Base-by-base conservation (phyloP, 2,888 invertebrate genomes). In the Xanthia togata region DNA sequence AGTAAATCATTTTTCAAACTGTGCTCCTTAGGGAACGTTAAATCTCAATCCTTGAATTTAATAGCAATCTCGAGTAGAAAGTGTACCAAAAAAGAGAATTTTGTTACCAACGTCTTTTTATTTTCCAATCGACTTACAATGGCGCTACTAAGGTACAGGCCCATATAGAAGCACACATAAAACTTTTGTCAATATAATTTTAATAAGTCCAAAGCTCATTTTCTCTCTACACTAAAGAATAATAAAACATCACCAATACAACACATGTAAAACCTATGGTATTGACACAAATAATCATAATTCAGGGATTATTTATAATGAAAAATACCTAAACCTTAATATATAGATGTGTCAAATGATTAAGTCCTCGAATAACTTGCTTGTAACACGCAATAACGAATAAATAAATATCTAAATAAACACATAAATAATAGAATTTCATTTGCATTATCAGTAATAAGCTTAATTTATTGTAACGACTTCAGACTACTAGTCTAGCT, bases 361-460 rank as follows among this genome's bases (percentile, higher is more conserved):
- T 72, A 67, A 71, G 3, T 57, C 47, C 9, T 26, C 60, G 35
- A 69, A 72, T 83, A 81, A 59, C 35, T 68, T 71, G 76, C 26
- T 68, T 31, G 2, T 47, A 82, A 78, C 23, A 78, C 14, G 65
- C 60, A 78, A 70, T 72, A 65, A 78, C 20, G 72, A 65, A 81
- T 83, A 62, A 50, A 70, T 83, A 72, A 82, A 55, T 68, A 67
- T 65, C 35, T 71, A 41, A 73, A 64, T 78, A 79, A 65, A 62
- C 65, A 64, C 69, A 83, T 84, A 73, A 84, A 86, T 77, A 79
- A 62, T 68, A 47, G 26, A 2, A 53, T 76, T 85, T 67, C 63
- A 83, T 83, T 80, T 38, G 20, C 35, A 35, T 67, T 69, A 80
- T 70, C 70, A 72, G 63, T 75, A 77, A 47, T 73, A 71, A 60